phyloP scores from a whole-genome alignment of 2,113 vertebrate species.

The Turnix velox region DNA sequence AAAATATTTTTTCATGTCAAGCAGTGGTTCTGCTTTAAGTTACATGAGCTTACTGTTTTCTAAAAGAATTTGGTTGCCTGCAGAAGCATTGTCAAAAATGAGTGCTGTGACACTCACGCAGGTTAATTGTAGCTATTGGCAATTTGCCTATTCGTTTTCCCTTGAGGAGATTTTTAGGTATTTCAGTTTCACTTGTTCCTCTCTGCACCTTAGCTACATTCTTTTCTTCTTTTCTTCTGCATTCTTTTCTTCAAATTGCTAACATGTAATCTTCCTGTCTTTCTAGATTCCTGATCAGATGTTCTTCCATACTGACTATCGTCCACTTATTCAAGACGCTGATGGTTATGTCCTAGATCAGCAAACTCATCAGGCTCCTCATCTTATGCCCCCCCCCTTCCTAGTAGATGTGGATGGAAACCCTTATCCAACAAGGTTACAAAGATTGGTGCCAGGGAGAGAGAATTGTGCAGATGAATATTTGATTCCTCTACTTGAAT shows the following conservation, averaged over 20 bases:
- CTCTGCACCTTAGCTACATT: not conserved
- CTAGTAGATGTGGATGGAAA: constrained; percentile 97
- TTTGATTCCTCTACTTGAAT: constrained; percentile 92
- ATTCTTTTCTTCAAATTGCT: not conserved
- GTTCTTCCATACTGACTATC: constrained; percentile 98
- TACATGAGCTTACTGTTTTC: not conserved
- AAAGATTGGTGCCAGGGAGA: constrained; percentile 92
- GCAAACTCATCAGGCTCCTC: constrained; percentile 96
- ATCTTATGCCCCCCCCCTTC: constrained; percentile 98
- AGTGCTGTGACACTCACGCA: not conserved
- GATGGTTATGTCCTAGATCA: constrained; percentile 96
- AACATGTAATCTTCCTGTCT: not conserved
- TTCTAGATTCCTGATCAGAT: constrained; percentile 96
- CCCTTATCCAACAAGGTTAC: constrained; percentile 91
- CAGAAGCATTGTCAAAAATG: not conserved
- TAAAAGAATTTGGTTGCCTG: not conserved
- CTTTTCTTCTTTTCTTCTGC: not conserved
- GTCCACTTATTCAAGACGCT: constrained; percentile 89
- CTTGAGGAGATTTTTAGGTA: not conserved
- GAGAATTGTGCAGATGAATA: constrained; percentile 92
- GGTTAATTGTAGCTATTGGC: not conserved
- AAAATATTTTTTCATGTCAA: not conserved
- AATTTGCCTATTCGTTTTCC: not conserved
- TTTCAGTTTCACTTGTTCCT: not conserved
- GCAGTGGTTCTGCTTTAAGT: not conserved